These are phyloP conservation scores for Ectropis crepuscularia DNA, from an alignment of 2,888 invertebrate genomes.

Conservation along the genomic window DNA sequence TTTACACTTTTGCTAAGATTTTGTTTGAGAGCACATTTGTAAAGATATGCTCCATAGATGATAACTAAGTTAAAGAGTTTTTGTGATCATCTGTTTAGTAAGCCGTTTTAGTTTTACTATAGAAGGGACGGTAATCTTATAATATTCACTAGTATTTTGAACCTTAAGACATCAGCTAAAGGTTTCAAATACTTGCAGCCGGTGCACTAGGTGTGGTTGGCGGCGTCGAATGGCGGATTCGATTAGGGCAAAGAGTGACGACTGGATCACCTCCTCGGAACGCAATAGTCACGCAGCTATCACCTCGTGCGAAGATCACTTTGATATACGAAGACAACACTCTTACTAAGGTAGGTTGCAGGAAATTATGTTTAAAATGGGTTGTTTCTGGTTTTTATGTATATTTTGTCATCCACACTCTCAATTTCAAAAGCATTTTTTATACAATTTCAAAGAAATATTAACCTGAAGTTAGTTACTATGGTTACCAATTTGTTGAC, in stretches of 20 bases:
- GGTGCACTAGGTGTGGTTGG: conserved; percentile 78
- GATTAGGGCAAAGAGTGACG: conserved; percentile 71
- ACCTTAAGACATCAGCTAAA: background rate
- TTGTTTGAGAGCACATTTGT: too few relatives aligned
- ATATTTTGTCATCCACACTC: background rate
- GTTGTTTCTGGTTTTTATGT: background rate
- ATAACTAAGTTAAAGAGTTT: too few relatives aligned
- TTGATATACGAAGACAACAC: conserved; percentile 74
- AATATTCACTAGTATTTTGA: background rate
- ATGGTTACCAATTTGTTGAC: too few relatives aligned
- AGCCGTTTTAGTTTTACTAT: too few relatives aligned
- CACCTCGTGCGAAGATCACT: conserved; percentile 73
- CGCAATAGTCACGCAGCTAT: conserved; percentile 75
- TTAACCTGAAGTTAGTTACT: too few relatives aligned
- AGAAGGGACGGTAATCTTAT: too few relatives aligned
- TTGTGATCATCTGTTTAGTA: too few relatives aligned
- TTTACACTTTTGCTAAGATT: too few relatives aligned
- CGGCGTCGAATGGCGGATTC: conserved; percentile 76
- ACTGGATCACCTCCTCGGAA: conserved; percentile 69
- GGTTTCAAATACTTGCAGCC: conserved; percentile 50
- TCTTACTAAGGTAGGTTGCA: conserved; percentile 60
- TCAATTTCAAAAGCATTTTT: too few relatives aligned
- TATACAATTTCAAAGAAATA: too few relatives aligned
- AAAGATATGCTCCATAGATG: too few relatives aligned
- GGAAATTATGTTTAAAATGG: too few relatives aligned